Evolutionary conservation across 2,888 invertebrate species (phyloP).

Genomic region (Tholera decimalis): DNA sequence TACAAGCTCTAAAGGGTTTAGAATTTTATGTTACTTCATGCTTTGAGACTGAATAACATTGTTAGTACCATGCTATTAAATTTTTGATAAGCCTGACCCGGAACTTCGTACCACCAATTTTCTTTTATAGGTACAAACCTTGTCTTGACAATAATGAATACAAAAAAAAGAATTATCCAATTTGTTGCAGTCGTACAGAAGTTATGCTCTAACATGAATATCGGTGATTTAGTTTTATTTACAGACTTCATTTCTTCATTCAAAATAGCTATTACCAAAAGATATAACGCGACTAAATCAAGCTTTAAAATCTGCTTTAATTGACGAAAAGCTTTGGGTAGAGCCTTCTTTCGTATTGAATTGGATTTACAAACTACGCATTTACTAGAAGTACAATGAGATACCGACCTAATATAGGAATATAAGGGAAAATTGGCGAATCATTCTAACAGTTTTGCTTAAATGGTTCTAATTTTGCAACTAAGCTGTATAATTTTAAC

Average conservation of each 20-base stretch:
- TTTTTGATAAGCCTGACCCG: too few species aligned
- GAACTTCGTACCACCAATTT: too few species aligned
- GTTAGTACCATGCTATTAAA: too few species aligned
- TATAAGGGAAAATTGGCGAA: neutral
- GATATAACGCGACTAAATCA: neutral
- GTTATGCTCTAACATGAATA: too few species aligned
- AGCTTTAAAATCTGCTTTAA: neutral
- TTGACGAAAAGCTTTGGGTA: neutral
- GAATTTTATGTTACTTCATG: neutral
- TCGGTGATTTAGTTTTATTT: too few species aligned
- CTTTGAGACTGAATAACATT: neutral
- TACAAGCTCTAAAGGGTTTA: conserved; percentile 17
- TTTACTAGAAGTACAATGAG: neutral
- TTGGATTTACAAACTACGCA: neutral
- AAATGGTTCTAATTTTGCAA: neutral
- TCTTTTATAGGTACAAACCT: too few species aligned
- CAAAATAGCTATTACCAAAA: neutral
- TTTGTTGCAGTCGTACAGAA: too few species aligned
- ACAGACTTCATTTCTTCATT: too few species aligned
- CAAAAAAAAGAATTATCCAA: too few species aligned
- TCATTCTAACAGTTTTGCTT: neutral
- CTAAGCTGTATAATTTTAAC: neutral
- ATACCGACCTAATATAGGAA: too few species aligned
- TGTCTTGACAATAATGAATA: too few species aligned
- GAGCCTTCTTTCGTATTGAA: neutral